Evolutionary conservation across 2,797 vertebrate genomes (phyloP), one percentile per base, ranked within the genome.

Genomic region (Pogonophryne albipinna): DNA sequence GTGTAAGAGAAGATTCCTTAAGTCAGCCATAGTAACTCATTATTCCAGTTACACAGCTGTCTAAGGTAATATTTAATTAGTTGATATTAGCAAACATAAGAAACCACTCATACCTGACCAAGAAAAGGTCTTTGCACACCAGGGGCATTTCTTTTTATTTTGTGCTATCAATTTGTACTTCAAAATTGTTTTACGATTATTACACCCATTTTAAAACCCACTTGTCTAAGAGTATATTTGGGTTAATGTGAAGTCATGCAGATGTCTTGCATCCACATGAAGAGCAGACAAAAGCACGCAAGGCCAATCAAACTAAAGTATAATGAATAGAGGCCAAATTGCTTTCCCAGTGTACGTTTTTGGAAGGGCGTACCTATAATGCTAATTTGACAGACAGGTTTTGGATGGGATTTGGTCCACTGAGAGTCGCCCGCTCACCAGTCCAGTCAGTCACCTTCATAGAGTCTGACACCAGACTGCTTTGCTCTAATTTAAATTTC

Each of bases 361-460:
- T 82, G 79, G 79, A 85, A 84, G 81, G 83, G 66, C 71, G 17
- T 16, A 76, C 78, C 82, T 85, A 77, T 82, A 72, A 45, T 50
- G 15, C 66, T 91, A 85, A 90, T 91, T 82, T 89, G 87, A 78
- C 72, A 10, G 83, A 78, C 88, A 85, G 79, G 64, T 66, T 82
- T 82, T 93, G 91, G 91, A 91, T 85, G 74, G 82, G 79, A 72
- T 89, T 68, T 52, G 78, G 87, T 89, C 91, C 86, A 75, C 77
- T 63, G 91, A 88, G 91, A 89, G 80, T 82, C 23, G 6, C 51
- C 79, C 17, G 59, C 66, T 84, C 83, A 83, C 79, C 70, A 57
- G 70, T 68, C 75, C 85, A 89, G 87, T 90, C 92, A 89, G 84
- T 92, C 91, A 92, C 86, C 87, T 90, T 93, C 92, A 93, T 91